Conservation (phyloP, 1,140 invertebrate genomes). For the Matsumurasca onukii region DNA sequence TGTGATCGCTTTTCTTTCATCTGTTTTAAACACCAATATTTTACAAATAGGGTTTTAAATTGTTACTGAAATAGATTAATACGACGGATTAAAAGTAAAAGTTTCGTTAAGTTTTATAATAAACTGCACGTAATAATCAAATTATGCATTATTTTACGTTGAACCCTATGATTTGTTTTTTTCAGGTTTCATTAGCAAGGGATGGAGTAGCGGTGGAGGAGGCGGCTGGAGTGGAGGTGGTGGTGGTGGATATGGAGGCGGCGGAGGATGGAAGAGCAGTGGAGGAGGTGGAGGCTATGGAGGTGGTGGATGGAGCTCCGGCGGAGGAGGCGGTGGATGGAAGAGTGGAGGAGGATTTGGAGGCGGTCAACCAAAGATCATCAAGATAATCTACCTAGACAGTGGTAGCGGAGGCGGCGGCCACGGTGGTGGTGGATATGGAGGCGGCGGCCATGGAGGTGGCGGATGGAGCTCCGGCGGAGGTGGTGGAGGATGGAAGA, state of each 20-base stretch:
- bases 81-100: too few relatives aligned
- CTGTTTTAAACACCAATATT: too few relatives aligned
- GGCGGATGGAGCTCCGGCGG: background rate
- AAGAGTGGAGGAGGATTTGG: background rate
- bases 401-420: background rate
- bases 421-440: background rate
- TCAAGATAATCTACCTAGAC: background rate
- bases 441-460: background rate
- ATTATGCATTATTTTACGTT: too few relatives aligned
- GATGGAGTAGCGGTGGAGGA: background rate
- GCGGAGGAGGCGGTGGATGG: background rate
- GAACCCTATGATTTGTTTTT: too few relatives aligned
- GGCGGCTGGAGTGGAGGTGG: background rate
- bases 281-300: background rate
- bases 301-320: background rate
- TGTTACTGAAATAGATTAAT: too few relatives aligned
- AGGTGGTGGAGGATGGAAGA: background rate
- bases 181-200: too few relatives aligned
- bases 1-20: too few relatives aligned
- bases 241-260: background rate
- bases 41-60: too few relatives aligned
- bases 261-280: background rate
- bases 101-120: too few relatives aligned
- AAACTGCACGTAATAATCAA: too few relatives aligned
- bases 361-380: background rate